Evolutionary conservation across 2,888 invertebrate species (phyloP).

Genomic region (Perithous albicinctus): DNA sequence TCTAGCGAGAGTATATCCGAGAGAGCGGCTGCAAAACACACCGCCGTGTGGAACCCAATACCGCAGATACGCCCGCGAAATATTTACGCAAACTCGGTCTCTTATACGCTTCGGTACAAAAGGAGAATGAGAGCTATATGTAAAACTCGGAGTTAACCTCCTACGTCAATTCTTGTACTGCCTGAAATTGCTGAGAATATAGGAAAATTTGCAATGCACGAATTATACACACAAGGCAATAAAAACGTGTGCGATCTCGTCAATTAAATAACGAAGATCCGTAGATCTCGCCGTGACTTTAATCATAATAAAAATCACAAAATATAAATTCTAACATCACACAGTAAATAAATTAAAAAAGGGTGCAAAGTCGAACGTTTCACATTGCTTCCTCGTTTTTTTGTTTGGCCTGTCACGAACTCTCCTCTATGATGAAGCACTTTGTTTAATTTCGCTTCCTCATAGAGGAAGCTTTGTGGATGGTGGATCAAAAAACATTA

Average conservation of each 20-base stretch:
- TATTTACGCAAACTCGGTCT: slow-evolving; percentile 8
- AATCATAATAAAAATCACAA: background rate
- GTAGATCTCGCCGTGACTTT: background rate
- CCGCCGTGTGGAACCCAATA: slow-evolving; percentile 3
- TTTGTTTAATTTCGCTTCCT: too few relatives aligned
- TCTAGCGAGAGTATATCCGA: slow-evolving; percentile 12
- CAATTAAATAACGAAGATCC: background rate
- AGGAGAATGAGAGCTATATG: background rate
- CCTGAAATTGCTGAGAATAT: background rate
- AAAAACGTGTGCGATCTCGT: background rate
- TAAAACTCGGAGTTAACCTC: background rate
- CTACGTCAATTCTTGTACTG: background rate
- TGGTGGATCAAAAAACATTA: too few relatives aligned
- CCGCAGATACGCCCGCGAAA: background rate
- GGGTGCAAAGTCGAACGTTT: too few relatives aligned
- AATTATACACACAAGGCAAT: background rate
- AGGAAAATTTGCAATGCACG: background rate
- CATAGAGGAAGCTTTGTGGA: too few relatives aligned
- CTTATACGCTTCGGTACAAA: background rate
- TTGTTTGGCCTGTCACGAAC: too few relatives aligned
- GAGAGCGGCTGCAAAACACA: background rate
- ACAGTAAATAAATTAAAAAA: too few relatives aligned
- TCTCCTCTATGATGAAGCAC: too few relatives aligned
- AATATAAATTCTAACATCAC: too few relatives aligned
- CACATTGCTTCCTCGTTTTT: too few relatives aligned